Evolutionary conservation across 2,113 vertebrate genomes (phyloP).

Genomic region (Lycaon pictus): DNA sequence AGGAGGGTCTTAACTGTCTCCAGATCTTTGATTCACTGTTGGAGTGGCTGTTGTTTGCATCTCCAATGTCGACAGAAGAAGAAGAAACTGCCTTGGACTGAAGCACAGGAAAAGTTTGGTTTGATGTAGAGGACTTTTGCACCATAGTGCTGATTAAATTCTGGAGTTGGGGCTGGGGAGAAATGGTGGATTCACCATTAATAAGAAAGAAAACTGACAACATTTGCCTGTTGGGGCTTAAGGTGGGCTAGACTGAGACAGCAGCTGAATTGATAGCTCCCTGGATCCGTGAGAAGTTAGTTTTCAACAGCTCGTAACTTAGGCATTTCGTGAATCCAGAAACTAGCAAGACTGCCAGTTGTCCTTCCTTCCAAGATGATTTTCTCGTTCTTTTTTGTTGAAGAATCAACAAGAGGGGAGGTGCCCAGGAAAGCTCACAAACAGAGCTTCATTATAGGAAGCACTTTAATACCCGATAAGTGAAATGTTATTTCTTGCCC

Average conservation of each 20-base stretch:
- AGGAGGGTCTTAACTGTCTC: conserved; percentile 9
- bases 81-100: neutral
- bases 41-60: neutral
- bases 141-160: neutral
- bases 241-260: neutral
- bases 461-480: neutral
- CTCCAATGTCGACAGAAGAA: neutral
- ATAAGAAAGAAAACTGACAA: conserved; percentile 13
- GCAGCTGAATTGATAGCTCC: neutral
- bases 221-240: neutral
- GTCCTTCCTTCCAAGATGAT: neutral
- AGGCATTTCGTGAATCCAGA: neutral
- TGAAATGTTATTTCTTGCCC: neutral
- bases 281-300: neutral
- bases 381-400: conserved; percentile 13
- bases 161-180: neutral
- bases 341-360: neutral
- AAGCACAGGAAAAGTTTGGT: conserved; percentile 17
- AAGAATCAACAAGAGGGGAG: neutral
- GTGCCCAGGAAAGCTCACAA: neutral
- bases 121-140: conserved; percentile 37
- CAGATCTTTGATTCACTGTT: neutral
- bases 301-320: neutral
- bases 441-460: neutral
- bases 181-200: neutral